Conservation (phyloP, 2,797 vertebrate species). For the Merluccius polli region DNA sequence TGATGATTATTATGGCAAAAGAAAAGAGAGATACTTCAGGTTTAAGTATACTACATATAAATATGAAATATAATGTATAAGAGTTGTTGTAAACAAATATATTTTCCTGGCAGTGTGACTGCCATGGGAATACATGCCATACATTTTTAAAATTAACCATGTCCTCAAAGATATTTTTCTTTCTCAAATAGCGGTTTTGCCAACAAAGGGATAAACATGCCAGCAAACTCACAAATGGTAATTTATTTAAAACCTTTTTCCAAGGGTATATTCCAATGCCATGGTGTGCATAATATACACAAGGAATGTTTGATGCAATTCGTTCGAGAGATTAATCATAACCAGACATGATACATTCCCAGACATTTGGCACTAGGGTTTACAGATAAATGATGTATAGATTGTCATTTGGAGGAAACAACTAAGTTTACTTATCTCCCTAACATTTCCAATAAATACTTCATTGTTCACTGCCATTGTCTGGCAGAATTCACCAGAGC, state of each 20-base stretch:
- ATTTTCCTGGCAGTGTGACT: background rate
- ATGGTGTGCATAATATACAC: background rate
- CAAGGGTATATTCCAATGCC: conserved; percentile 1
- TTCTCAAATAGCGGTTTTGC: background rate
- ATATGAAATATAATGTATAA: background rate
- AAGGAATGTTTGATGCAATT: background rate
- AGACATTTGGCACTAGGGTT: background rate
- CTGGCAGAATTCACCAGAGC: background rate
- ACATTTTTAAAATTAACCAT: background rate
- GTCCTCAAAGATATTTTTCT: background rate
- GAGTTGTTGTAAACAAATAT: background rate
- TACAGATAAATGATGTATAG: background rate
- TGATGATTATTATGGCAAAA: conserved; percentile 31
- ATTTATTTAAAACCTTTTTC: background rate
- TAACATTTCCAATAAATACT: background rate
- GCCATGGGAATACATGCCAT: background rate
- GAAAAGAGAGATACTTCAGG: conserved; percentile 4
- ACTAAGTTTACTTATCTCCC: background rate
- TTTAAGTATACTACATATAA: background rate
- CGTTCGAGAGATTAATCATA: conserved; percentile 2
- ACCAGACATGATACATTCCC: conserved; percentile 8
- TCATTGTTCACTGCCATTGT: background rate
- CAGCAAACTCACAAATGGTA: background rate
- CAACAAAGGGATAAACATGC: background rate
- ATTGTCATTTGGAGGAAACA: background rate